Evolutionary conservation across 2,113 vertebrate species (phyloP).

Genomic region (Lamprologus sp.): DNA sequence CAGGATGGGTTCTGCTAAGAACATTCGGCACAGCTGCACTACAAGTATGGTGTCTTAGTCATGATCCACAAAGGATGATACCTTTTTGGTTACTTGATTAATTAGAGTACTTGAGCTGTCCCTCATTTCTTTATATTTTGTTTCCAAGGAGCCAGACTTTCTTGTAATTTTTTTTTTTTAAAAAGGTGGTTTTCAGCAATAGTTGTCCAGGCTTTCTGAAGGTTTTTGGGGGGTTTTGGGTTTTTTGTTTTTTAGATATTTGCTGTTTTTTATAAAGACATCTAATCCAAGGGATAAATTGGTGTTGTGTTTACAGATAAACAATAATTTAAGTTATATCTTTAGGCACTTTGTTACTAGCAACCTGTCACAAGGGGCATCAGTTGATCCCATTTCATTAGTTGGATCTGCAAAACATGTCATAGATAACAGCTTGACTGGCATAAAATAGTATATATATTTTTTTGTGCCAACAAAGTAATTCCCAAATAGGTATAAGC

Average conservation of each 20-base stretch:
- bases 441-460: not conserved
- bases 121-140: not conserved
- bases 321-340: not conserved
- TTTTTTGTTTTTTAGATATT: not conserved
- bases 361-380: not conserved
- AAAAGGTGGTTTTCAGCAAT: not conserved
- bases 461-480: not conserved
- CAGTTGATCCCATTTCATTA: not conserved
- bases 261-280: not conserved
- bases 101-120: not conserved
- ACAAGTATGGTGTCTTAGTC: not conserved
- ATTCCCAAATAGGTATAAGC: not conserved
- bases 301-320: not conserved
- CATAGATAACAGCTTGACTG: not conserved
- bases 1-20: not conserved
- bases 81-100: not conserved
- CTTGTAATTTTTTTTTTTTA: not conserved
- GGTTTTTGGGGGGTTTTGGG: fast-evolving
- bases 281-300: not conserved
- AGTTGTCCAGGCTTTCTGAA: not conserved
- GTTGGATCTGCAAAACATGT: not conserved
- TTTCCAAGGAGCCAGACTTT: not conserved
- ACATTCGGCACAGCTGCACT: not conserved
- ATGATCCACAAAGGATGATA: not conserved
- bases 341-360: not conserved